phyloP scores from a whole-genome alignment of 2,797 vertebrate genomes.

The Linurgus olivaceus region DNA sequence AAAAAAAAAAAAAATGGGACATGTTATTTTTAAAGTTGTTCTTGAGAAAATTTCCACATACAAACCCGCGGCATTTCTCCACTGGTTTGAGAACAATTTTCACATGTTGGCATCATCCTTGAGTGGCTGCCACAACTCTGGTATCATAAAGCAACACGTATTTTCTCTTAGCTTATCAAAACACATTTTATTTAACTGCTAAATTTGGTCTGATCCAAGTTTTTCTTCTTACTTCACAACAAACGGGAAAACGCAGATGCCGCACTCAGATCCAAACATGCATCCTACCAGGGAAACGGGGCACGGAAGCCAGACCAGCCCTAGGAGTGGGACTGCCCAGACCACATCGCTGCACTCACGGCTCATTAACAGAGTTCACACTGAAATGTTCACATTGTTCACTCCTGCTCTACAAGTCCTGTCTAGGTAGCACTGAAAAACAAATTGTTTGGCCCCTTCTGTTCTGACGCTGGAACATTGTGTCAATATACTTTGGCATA shows the following conservation, averaged over 20 bases:
- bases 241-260: slow-evolving; percentile 50
- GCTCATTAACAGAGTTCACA: background rate
- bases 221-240: slow-evolving; percentile 47
- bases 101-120: slow-evolving; percentile 40
- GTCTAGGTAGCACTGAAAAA: slow-evolving; percentile 37
- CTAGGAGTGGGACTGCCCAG: background rate
- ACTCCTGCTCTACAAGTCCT: slow-evolving; percentile 13
- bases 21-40: slow-evolving; percentile 50
- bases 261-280: background rate
- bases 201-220: slow-evolving; percentile 67
- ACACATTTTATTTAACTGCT: slow-evolving; percentile 66
- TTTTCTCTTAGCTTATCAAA: slow-evolving; percentile 68
- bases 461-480: slow-evolving; percentile 34
- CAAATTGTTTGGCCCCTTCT: slow-evolving; percentile 60
- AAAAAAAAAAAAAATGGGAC: background rate
- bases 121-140: slow-evolving; percentile 13
- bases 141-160: slow-evolving; percentile 40
- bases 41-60: slow-evolving; percentile 55
- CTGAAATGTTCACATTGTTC: slow-evolving; percentile 18
- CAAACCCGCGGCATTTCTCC: slow-evolving; percentile 9
- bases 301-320: background rate
- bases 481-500: slow-evolving; percentile 65
- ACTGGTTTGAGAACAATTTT: slow-evolving; percentile 51
- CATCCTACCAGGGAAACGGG: background rate
- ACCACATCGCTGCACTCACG: background rate